These are phyloP conservation scores for Odobenus rosmarus DNA, from an alignment of 2,113 vertebrate genomes.

Conservation along the genomic window DNA sequence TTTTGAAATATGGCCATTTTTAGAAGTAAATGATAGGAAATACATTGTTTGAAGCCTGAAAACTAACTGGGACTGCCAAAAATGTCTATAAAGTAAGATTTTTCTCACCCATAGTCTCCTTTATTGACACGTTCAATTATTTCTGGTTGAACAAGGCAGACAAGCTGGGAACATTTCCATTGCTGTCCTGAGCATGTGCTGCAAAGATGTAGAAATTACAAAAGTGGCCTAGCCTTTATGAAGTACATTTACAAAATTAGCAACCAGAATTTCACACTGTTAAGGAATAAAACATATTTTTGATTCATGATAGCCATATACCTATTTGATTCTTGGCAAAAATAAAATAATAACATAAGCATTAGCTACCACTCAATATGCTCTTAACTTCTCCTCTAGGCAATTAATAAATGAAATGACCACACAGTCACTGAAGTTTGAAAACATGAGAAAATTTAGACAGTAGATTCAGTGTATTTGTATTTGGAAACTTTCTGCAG, in stretches of 20 bases:
- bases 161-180: conserved; percentile 83
- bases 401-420: background rate
- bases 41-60: background rate
- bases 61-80: background rate
- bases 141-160: conserved; percentile 83
- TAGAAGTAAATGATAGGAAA: background rate
- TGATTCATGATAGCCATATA: background rate
- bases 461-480: background rate
- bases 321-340: conserved; percentile 42
- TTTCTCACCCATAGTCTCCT: conserved; percentile 86
- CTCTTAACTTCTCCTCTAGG: background rate
- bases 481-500: background rate
- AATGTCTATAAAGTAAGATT: conserved; percentile 52
- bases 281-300: conserved; percentile 26
- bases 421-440: background rate
- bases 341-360: background rate
- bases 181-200: conserved; percentile 83
- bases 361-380: background rate
- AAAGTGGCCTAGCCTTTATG: background rate
- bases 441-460: conserved; percentile 6
- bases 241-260: conserved; percentile 44
- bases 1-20: background rate
- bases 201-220: conserved; percentile 68
- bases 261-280: background rate
- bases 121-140: conserved; percentile 85